Conservation (phyloP, 2,113 vertebrate species). For the Hippolais icterina region DNA sequence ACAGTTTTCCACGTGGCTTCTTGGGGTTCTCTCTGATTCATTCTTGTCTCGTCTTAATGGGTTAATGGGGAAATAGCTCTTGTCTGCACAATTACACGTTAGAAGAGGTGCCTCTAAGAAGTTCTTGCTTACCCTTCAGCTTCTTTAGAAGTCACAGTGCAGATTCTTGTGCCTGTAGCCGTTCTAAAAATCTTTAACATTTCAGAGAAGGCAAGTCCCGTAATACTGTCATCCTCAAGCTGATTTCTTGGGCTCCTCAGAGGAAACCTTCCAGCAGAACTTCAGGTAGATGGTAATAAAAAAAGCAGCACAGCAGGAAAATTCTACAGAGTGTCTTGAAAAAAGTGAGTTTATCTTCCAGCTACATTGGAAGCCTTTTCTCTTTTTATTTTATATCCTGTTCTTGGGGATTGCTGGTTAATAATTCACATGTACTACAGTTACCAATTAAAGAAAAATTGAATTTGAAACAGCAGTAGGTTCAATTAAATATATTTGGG, state of each 20-base stretch:
- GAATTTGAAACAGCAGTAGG: conserved; percentile 59
- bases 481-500: conserved; percentile 73
- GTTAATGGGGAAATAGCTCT: not conserved
- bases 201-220: not conserved
- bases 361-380: conserved; percentile 13
- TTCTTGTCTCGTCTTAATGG: not conserved
- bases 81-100: not conserved
- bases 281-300: not conserved
- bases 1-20: not conserved
- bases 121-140: not conserved
- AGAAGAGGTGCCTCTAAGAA: not conserved
- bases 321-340: not conserved
- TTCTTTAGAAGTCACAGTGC: not conserved
- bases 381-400: conserved; percentile 32
- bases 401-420: conserved; percentile 64
- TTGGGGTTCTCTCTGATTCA: not conserved
- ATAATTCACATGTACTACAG: conserved; percentile 67
- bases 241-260: not conserved
- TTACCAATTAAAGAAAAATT: conserved; percentile 72
- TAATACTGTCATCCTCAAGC: not conserved
- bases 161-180: not conserved
- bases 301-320: not conserved
- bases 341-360: not conserved
- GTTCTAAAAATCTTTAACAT: not conserved
- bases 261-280: conserved; percentile 35